Evolutionary conservation across 2,797 vertebrate species (phyloP).

Genomic region (Hyperoplus lanceolatus): DNA sequence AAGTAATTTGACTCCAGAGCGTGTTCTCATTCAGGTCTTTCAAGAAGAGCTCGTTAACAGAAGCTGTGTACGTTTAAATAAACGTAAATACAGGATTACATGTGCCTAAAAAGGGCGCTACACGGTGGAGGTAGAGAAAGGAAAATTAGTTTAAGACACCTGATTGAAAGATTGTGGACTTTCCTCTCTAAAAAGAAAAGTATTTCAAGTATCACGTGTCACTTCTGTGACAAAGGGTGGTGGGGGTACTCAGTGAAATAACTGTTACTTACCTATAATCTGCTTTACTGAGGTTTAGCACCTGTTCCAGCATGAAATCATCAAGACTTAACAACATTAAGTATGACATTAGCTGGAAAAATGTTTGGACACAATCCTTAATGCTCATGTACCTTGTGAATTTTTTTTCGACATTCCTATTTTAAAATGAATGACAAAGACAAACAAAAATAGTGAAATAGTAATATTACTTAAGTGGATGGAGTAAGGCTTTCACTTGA

Average conservation of each 20-base stretch:
- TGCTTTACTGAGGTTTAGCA: constrained; percentile 53
- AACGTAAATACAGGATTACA: constrained; percentile 13
- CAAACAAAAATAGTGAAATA: constrained; percentile 1
- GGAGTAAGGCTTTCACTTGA: constrained; percentile 70
- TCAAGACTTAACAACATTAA: constrained; percentile 48
- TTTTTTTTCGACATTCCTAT: constrained; percentile 40
- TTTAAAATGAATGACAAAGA: constrained; percentile 28
- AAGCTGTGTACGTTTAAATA: constrained; percentile 31
- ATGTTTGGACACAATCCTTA: constrained; percentile 36
- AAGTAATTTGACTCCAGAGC: constrained; percentile 21
- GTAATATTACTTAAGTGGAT: constrained; percentile 50
- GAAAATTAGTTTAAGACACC: constrained; percentile 61
- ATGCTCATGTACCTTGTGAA: constrained; percentile 36
- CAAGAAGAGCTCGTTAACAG: constrained; percentile 9
- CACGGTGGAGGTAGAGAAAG: constrained; percentile 63
- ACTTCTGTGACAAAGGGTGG: constrained; percentile 38
- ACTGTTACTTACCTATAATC: constrained; percentile 52
- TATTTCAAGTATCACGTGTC: constrained; percentile 74
- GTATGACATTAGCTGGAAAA: constrained; percentile 46
- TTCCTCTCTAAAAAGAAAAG: constrained; percentile 27
- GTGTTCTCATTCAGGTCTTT: constrained; percentile 22
- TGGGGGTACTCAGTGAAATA: constrained; percentile 29
- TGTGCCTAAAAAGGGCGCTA: constrained; percentile 15
- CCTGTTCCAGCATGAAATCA: constrained; percentile 53
- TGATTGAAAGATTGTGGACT: constrained; percentile 58